Evolutionary conservation across 2,113 vertebrate species (phyloP), one percentile per base, ranked within the genome.

Genomic region (Zosterops hypoxanthus): DNA sequence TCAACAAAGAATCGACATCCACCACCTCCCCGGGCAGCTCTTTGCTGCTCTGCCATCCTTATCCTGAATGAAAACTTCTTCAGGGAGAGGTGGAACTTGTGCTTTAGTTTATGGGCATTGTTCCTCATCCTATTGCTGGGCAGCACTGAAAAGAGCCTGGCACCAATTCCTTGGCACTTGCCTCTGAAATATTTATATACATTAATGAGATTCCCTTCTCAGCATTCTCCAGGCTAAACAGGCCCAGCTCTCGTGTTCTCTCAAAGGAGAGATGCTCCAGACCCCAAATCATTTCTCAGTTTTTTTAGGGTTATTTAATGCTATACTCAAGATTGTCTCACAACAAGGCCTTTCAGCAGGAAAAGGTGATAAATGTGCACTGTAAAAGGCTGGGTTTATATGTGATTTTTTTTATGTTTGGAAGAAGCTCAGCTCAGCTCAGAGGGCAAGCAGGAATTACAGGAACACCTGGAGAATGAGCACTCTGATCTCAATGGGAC

Each of bases 291-390:
- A n/a, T n/a, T n/a, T n/a, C n/a, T n/a, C n/a, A n/a, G n/a, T n/a
- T n/a, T 88, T 29, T 29, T 29, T 6, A 1, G 5, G 18, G n/a
- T n/a, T 28, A 1, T 26, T 53, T 24, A 11, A 12, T 34, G 52
- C 6, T 2, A 1, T 47, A 8, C n/a, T n/a, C n/a, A n/a, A n/a
- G n/a, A n/a, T n/a, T n/a, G 44, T 20, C 14, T 20, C 14, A 2
- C 31, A 11, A 5, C 17, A 8, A 5, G 21, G 22, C 29, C 15
- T 15, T 42, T 13, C 24, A 7, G 34, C 31, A 33, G 50, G 12
- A 16, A 19, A 39, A 7, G 3, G 2, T 46, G 46, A 9, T 14
- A 11, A 6, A 4, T 0, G 4, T 6, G 52, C 0, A 0, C 3
- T 16, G 5, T 12, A 4, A n/a, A 5, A 26, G 2, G 6, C 18